Percentiles rank a stretch among this genome's conserved stretches.
Conservation (phyloP, 2,888 invertebrate species). For the Caenorhabditis wallacei region DNA sequence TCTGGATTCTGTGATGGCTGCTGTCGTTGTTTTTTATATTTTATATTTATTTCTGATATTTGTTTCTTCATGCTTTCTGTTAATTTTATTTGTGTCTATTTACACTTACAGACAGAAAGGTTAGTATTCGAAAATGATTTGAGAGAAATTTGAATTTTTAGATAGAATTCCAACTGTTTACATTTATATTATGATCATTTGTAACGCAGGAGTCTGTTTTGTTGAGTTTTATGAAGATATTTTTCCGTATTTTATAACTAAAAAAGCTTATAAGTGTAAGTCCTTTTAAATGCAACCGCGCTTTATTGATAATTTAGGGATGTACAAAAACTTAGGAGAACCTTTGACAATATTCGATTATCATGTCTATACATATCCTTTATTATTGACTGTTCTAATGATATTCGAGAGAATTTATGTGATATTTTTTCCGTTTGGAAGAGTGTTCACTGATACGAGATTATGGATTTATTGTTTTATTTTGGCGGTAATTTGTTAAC, state of each 20-base stretch:
- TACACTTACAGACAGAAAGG: constrained; percentile 29
- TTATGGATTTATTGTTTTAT: constrained; percentile 25
- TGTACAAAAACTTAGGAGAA: constrained; percentile 16
- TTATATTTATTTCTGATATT: constrained; percentile 5
- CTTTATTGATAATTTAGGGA: not conserved
- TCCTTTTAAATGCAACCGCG: no score
- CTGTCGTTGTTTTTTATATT: constrained; percentile 23
- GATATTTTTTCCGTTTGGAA: constrained; percentile 20
- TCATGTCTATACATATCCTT: constrained; percentile 25
- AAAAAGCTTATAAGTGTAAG: constrained; percentile 25
- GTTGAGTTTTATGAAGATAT: constrained; percentile 29
- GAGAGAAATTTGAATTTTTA: not conserved
- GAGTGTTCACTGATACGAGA: constrained; percentile 3
- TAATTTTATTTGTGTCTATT: constrained; percentile 6
- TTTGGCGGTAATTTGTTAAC: constrained; percentile 18
- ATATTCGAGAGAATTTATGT: constrained; percentile 27
- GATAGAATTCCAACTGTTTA: constrained; percentile 27
- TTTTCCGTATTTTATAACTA: constrained; percentile 24
- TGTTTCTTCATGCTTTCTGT: constrained; percentile 1
- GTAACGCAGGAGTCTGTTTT: constrained; percentile 26
- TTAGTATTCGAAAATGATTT: not conserved
- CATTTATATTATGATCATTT: constrained; percentile 20
- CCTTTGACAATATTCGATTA: constrained; percentile 29
- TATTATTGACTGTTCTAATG: constrained; percentile 36
- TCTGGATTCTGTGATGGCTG: not conserved